phyloP scores from a whole-genome alignment of 2,888 invertebrate genomes.

The Agonopterix alstromeriana region DNA sequence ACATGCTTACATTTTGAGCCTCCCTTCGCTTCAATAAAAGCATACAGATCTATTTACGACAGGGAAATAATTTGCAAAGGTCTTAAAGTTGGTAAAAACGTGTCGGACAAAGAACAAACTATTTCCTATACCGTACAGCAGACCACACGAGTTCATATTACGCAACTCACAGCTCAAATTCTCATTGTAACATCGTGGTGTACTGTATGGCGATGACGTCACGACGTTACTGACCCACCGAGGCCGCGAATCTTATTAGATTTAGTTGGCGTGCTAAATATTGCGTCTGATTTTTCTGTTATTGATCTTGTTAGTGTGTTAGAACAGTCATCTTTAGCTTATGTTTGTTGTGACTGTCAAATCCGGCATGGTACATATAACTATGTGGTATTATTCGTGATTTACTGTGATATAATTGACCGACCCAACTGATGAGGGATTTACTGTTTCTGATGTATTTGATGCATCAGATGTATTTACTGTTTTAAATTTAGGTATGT shows the following conservation, averaged over 20 bases:
- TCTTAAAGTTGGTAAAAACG: too few relatives aligned
- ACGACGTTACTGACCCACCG: conserved; percentile 69
- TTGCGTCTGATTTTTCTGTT: conserved; percentile 33
- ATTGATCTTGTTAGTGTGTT: conserved; percentile 21
- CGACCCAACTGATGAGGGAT: too few relatives aligned
- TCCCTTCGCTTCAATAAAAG: too few relatives aligned
- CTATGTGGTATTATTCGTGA: too few relatives aligned
- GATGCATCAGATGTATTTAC: too few relatives aligned
- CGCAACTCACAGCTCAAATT: neutral
- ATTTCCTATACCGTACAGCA: neutral
- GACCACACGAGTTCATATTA: neutral
- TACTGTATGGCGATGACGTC: conserved; percentile 4
- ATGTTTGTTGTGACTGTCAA: conserved; percentile 5
- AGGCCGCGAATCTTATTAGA: conserved; percentile 53
- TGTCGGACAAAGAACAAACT: too few relatives aligned
- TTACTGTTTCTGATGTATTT: too few relatives aligned
- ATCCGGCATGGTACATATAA: conserved; percentile 1
- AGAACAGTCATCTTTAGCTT: conserved; percentile 6
- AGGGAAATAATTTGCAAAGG: too few relatives aligned
- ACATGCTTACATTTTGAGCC: too few relatives aligned
- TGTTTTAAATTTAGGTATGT: too few relatives aligned
- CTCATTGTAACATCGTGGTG: neutral
- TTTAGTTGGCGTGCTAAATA: conserved; percentile 26
- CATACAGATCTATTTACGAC: too few relatives aligned
- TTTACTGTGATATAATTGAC: too few relatives aligned